Base-by-base conservation (phyloP, 2,113 vertebrate species). In the Nestor notabilis region DNA sequence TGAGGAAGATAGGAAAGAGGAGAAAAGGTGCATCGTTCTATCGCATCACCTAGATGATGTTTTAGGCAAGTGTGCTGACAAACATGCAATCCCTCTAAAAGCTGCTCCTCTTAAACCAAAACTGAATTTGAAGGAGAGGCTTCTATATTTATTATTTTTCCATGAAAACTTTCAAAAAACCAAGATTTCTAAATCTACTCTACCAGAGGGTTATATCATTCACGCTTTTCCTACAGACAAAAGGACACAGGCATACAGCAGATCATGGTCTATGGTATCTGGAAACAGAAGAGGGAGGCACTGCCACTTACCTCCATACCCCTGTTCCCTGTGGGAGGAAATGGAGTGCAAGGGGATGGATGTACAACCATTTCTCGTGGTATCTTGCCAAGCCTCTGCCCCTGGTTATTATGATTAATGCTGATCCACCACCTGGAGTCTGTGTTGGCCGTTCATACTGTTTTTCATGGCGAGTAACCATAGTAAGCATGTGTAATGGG, bases 341-440 rank as follows among this genome's bases (percentile, higher is more conserved):
- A 70, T 3, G 5, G 46, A 75, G 64, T 75, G 75, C 76, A 60
- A 90, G 64, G 43, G 20, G 44, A 68, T 68, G 64, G 55, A 89
- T 29, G 60, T 41, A 64, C 64, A 92, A 28, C 64, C 44, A 79
- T 72, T 89, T 70, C 85, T 83, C 1, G 2, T 79, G 47, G 56
- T 87, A 56, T 82, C 77, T 78, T 92, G 93, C 85, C 90, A 90
- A 33, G 63, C 55, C 15, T 70, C 90, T 94, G 86, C 56, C 86
- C 82, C 33, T 70, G 35, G 37, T 83, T 71, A 14, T 95, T 82
- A 64, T 76, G 69, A 93, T 90, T 92, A 93, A 94, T 79, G 80
- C 56, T 89, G 80, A 93, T 82, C 89, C 69, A 96, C 86, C 76
- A 92, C 92, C 94, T 94, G 91, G 92, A 96, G 95, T 55, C 91